These are phyloP conservation scores for Apodemus sylvaticus DNA, from an alignment of 2,113 vertebrate genomes.

Conservation along the genomic window DNA sequence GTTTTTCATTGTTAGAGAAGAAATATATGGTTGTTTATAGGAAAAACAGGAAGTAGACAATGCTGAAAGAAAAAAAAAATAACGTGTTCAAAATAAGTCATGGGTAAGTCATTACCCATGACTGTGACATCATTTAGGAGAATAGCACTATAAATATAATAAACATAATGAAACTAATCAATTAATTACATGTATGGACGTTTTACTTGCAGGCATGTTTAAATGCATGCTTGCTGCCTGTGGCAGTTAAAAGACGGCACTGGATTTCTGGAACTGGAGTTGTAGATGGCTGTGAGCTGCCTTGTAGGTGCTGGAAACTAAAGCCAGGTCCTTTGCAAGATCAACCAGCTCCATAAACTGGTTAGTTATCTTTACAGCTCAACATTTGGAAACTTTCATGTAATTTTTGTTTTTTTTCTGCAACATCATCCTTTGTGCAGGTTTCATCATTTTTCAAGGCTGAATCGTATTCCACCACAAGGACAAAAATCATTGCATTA, in stretches of 20 bases:
- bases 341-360: background rate
- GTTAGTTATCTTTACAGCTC: background rate
- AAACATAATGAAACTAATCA: background rate
- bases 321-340: background rate
- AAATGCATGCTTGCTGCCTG: background rate
- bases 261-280: background rate
- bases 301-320: background rate
- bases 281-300: background rate
- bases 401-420: background rate
- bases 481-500: background rate
- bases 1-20: background rate
- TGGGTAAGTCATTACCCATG: background rate
- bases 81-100: background rate
- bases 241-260: background rate
- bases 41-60: background rate
- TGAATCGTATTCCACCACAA: background rate
- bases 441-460: background rate
- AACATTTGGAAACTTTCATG: background rate
- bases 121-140: background rate
- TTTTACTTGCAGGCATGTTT: background rate
- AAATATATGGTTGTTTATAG: background rate
- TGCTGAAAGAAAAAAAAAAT: background rate
- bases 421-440: background rate
- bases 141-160: background rate
- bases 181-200: background rate